Evolutionary conservation across 1,140 invertebrate species (phyloP).

Genomic region (Rhopalosiphum padi): DNA sequence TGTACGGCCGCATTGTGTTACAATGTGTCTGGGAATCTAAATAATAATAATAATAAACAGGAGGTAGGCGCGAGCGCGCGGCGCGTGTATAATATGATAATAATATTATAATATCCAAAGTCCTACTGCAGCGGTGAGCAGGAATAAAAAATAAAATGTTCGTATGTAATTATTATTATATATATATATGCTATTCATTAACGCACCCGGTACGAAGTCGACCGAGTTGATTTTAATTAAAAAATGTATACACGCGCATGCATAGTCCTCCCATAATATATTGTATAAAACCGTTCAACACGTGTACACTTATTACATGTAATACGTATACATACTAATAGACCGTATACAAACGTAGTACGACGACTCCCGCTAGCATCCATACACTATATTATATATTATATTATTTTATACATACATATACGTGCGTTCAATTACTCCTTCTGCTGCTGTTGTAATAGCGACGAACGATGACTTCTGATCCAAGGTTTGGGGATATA

Average conservation of each 20-base stretch:
- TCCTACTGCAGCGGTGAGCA: not conserved
- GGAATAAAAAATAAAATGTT: not conserved
- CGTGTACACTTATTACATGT: not conserved
- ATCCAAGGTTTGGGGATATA: not conserved
- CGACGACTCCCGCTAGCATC: not conserved
- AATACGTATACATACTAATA: not conserved
- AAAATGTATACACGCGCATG: not conserved
- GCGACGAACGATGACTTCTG: not conserved
- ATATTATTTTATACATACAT: not conserved
- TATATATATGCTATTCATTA: constrained; percentile 43
- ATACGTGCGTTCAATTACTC: not conserved
- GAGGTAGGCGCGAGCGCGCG: not conserved
- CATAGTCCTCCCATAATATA: not conserved
- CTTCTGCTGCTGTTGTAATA: too few species aligned
- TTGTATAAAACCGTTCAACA: not conserved
- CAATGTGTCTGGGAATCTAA: constrained; percentile 18
- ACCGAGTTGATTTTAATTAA: constrained; percentile 49
- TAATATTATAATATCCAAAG: constrained; percentile 6
- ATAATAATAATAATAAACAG: constrained; percentile 44
- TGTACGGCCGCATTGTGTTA: constrained; percentile 23
- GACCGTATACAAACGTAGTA: not conserved
- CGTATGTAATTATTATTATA: constrained; percentile 15
- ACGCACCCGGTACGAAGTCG: not conserved
- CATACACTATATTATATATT: not conserved
- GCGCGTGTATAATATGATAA: constrained; percentile 1